These are phyloP conservation scores for Nineta flava DNA, from an alignment of 2,888 invertebrate genomes.

Conservation along the genomic window DNA sequence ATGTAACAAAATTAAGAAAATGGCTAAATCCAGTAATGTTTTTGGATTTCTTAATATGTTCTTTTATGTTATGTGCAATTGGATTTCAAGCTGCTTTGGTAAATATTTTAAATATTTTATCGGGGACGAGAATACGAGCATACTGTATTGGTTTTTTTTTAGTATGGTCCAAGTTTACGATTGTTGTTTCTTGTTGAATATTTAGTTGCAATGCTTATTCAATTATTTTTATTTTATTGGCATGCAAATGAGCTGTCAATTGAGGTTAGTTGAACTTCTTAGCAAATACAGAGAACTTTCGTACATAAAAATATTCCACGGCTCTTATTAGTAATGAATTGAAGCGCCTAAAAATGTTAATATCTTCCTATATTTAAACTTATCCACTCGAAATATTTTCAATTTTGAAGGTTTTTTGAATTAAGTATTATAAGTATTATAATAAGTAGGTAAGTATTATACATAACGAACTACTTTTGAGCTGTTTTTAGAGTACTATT, in stretches of 20 bases:
- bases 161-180: conserved; percentile 13
- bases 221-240: conserved; percentile 33
- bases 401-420: too few relatives aligned
- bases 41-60: conserved; percentile 31
- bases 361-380: too few relatives aligned
- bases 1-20: conserved; percentile 24
- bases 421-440: too few relatives aligned
- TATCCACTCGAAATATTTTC: too few relatives aligned
- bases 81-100: conserved; percentile 26
- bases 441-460: too few relatives aligned
- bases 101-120: neutral
- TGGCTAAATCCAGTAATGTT: conserved; percentile 32
- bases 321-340: too few relatives aligned
- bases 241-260: conserved; percentile 29
- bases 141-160: conserved; percentile 1
- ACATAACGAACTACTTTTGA: too few relatives aligned
- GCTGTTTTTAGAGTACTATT: conserved; percentile 1
- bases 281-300: conserved; percentile 11
- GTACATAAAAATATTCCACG: too few relatives aligned
- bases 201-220: conserved; percentile 28
- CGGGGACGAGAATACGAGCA: neutral
- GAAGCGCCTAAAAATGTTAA: too few relatives aligned
- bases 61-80: conserved; percentile 32
- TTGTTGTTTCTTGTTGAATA: conserved; percentile 26
- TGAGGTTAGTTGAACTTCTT: conserved; percentile 24